phyloP scores from a whole-genome alignment of 2,113 vertebrate genomes.

The Holacanthus passer region DNA sequence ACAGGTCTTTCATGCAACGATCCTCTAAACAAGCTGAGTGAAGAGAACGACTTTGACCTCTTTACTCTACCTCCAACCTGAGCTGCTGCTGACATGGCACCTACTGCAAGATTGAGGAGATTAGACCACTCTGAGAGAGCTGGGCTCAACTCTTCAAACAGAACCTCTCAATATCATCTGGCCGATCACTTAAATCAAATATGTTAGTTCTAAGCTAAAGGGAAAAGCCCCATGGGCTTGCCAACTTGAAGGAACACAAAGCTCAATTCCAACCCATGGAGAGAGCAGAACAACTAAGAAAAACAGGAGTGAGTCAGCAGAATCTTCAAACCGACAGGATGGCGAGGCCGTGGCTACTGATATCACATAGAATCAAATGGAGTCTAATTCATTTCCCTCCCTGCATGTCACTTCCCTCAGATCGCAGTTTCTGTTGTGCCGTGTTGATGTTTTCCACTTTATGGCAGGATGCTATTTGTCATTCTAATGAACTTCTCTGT shows the following conservation, averaged over 20 bases:
- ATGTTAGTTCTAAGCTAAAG: slow-evolving; percentile 65
- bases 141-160: slow-evolving; percentile 73
- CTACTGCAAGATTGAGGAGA: slow-evolving; percentile 71
- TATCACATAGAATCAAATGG: slow-evolving; percentile 81
- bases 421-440: slow-evolving; percentile 82
- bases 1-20: slow-evolving; percentile 70
- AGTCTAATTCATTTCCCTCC: slow-evolving; percentile 83
- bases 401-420: slow-evolving; percentile 81
- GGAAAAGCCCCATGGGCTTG: slow-evolving; percentile 56
- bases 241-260: slow-evolving; percentile 59
- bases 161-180: slow-evolving; percentile 63
- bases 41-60: slow-evolving; percentile 71
- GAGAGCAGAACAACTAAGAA: slow-evolving; percentile 36
- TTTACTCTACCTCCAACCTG: slow-evolving; percentile 56
- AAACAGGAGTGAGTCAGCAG: slow-evolving; percentile 81
- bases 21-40: slow-evolving; percentile 74
- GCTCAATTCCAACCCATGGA: slow-evolving; percentile 47
- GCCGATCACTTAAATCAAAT: slow-evolving; percentile 73
- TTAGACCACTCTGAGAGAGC: slow-evolving; percentile 61
- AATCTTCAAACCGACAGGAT: slow-evolving; percentile 67
- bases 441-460: slow-evolving; percentile 85
- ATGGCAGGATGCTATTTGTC: slow-evolving; percentile 85
- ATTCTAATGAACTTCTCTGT: slow-evolving; percentile 87
- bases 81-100: slow-evolving; percentile 75
- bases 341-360: slow-evolving; percentile 65